These are phyloP conservation scores for Mobula birostris DNA, from an alignment of 2,113 vertebrate genomes.

Conservation along the genomic window DNA sequence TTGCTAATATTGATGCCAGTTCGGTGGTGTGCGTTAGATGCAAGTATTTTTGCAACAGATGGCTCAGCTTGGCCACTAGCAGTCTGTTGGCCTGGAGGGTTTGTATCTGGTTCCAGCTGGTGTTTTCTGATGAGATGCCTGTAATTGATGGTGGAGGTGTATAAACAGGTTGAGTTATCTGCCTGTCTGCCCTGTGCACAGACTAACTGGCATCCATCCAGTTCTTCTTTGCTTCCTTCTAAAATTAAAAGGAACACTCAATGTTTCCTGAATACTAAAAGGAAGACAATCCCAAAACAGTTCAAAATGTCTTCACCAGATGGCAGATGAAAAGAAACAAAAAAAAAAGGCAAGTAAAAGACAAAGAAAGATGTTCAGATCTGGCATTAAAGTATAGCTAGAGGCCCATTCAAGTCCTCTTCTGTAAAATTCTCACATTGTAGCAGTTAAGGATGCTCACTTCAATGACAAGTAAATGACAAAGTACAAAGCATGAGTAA, in stretches of 20 bases:
- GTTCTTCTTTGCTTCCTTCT: not conserved
- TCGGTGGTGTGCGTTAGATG: not conserved
- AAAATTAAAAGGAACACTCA: not conserved
- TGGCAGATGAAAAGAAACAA: not conserved
- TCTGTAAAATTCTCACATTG: not conserved
- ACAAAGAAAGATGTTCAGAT: not conserved
- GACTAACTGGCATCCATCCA: not conserved
- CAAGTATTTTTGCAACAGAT: not conserved
- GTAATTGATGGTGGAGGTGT: not conserved
- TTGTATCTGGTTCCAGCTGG: conserved; percentile 16
- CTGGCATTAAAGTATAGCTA: not conserved
- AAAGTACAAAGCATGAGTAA: not conserved
- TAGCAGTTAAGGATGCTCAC: not conserved
- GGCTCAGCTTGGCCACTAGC: not conserved
- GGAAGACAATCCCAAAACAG: not conserved
- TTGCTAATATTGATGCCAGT: not conserved
- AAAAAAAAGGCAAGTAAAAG: not conserved
- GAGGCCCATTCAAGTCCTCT: not conserved
- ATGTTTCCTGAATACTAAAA: not conserved
- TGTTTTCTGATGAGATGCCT: not conserved
- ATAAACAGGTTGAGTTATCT: not conserved
- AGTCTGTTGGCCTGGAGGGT: not conserved
- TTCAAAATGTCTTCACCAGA: not conserved
- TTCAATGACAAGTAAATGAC: not conserved
- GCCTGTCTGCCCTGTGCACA: not conserved